phyloP scores from a whole-genome alignment of 2,797 vertebrate species.

The Amblyopsis hoosieri region DNA sequence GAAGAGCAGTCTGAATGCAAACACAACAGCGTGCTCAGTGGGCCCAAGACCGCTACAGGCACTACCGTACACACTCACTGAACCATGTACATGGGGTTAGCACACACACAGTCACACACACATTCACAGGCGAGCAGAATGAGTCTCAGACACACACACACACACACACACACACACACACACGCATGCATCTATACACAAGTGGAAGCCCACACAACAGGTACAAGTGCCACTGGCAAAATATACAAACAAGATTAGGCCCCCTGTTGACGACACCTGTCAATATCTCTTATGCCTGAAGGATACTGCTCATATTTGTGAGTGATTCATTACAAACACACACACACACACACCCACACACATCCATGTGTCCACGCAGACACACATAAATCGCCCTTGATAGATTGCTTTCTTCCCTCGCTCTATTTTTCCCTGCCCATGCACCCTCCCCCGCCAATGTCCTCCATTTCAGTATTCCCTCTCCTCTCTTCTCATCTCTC shows the following conservation, averaged over 20 bases:
- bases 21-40: constrained; percentile 15
- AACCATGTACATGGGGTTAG: background rate
- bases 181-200: constrained; percentile 8
- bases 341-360: constrained; percentile 3
- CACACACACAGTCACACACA: constrained; percentile 1
- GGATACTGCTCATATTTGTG: constrained; percentile 39
- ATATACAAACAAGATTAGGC: constrained; percentile 57
- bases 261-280: constrained; percentile 64
- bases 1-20: constrained; percentile 23
- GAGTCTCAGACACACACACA: background rate
- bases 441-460: constrained; percentile 7
- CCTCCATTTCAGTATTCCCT: constrained; percentile 1
- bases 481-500: background rate
- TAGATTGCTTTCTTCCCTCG: background rate
- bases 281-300: constrained; percentile 56
- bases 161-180: constrained; percentile 6
- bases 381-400: background rate
- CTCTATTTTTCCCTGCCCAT: background rate
- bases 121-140: constrained; percentile 8
- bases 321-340: constrained; percentile 39
- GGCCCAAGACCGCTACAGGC: constrained; percentile 29
- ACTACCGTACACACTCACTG: constrained; percentile 12
- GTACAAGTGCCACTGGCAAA: constrained; percentile 47
- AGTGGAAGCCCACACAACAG: constrained; percentile 11
- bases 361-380: constrained; percentile 1